Evolutionary conservation across 1,140 invertebrate genomes (phyloP).

Genomic region (Euura saliciscinereae): DNA sequence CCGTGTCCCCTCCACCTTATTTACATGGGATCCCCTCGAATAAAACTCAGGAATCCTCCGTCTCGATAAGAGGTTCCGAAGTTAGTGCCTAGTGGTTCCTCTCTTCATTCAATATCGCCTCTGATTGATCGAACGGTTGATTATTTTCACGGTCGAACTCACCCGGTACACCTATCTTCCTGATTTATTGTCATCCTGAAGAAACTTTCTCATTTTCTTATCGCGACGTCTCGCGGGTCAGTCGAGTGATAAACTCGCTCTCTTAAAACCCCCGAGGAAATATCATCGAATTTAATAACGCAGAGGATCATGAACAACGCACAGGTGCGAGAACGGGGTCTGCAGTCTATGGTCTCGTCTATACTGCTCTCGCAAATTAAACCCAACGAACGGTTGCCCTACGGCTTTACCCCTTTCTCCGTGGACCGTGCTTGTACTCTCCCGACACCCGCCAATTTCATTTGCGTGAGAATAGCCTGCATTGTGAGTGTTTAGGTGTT

Average conservation of each 20-base stretch:
- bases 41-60: not conserved
- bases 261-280: not conserved
- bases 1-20: not conserved
- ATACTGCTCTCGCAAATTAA: conserved; percentile 21
- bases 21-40: conserved; percentile 4
- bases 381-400: conserved; percentile 15
- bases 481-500: not conserved
- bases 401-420: conserved; percentile 20
- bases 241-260: too few species aligned
- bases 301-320: not conserved
- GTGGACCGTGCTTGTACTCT: conserved; percentile 25
- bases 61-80: not conserved
- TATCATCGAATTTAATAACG: not conserved
- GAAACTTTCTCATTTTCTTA: too few species aligned
- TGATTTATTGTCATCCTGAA: too few species aligned
- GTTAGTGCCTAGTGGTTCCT: not conserved
- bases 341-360: not conserved
- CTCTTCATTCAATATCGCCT: not conserved
- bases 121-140: too few species aligned
- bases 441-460: not conserved
- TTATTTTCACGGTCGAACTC: too few species aligned
- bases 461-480: not conserved
- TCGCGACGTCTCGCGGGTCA: too few species aligned
- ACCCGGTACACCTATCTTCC: too few species aligned
- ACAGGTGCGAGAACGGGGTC: not conserved